Evolutionary conservation across 2,888 invertebrate genomes (phyloP), one percentile per base, ranked within the genome.

Genomic region (Stegophylla sp.): DNA sequence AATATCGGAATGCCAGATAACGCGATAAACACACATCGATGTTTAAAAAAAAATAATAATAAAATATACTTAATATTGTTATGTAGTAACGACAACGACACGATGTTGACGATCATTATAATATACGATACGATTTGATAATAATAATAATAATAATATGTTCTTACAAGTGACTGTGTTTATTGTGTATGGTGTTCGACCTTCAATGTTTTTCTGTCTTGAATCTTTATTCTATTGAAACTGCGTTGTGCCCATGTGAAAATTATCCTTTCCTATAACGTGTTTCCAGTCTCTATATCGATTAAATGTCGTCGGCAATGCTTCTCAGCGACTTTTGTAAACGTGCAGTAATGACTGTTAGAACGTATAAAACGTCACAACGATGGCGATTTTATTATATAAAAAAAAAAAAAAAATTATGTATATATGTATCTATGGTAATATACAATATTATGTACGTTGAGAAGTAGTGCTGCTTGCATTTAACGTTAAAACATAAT

Each of bases 231-330:
- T 79, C 79, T 79, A 79, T 71, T 71, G 69, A 77, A 67, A 79
- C 69, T 79, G 79, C 79, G 79, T 83, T 83, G 83, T 83, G 83
- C 82, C 83, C 83, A 83, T 82, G 83, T 83, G 83, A 83, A 82
- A 61, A 66, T 48, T 48, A 51, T 75, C 76, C 82, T 75, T 61
- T 76, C 66, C 82, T 75, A 3, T n/a, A 45, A n/a, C 34, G 64
- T 76, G n/a, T n/a, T n/a, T 74, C 82, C 48, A 66, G 23, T 82
- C 59, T 79, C 56, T 48, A 67, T 34, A 69, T 67, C 28, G 77
- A 59, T 77, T 77, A 71, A 71, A 79, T 79, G 69, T 71, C 63
- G 12, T 41, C 48, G 41, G 61, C 71, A 71, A 48, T n/a, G 34
- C 34, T 79, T 79, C 69, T 69, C 61, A 20, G 48, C 79, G 61